Evolutionary conservation across 2,797 vertebrate species (phyloP).

Genomic region (Lacerta viridis): DNA sequence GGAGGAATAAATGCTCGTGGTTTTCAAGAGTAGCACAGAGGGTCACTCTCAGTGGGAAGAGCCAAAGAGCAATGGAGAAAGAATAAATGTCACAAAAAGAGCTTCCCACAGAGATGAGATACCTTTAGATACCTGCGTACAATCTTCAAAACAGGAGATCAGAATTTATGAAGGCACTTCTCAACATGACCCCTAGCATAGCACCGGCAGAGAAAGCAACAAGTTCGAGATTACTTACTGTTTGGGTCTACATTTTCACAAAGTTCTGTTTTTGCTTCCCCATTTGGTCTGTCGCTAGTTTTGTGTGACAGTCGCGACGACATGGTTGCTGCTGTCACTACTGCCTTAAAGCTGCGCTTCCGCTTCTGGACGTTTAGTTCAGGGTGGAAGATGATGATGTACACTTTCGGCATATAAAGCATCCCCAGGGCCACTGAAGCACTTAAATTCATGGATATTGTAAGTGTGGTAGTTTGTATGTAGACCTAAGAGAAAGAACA

Average conservation of each 20-base stretch:
- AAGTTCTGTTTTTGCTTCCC: slow-evolving; percentile 97
- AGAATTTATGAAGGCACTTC: rapidly evolving
- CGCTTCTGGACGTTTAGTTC: slow-evolving; percentile 98
- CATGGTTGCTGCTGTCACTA: slow-evolving; percentile 98
- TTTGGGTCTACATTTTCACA: slow-evolving; percentile 93
- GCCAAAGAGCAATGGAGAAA: background rate
- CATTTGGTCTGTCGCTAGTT: slow-evolving; percentile 95
- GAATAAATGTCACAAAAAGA: slow-evolving; percentile 4
- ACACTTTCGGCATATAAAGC: slow-evolving; percentile 99
- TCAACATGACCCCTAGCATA: background rate
- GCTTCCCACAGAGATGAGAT: background rate
- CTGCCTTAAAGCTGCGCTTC: slow-evolving; percentile 98
- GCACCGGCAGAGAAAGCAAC: background rate
- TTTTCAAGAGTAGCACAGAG: background rate
- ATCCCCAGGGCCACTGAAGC: slow-evolving; percentile 98
- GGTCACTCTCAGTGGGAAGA: background rate
- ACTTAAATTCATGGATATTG: slow-evolving; percentile 99
- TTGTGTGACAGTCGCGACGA: slow-evolving; percentile 96
- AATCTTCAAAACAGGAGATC: background rate
- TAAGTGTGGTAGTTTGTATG: slow-evolving; percentile 98
- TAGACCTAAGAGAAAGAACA: slow-evolving; percentile 90
- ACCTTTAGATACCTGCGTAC: background rate
- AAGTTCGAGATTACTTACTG: slow-evolving; percentile 84
- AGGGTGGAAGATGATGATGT: slow-evolving; percentile 99
- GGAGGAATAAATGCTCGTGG: slow-evolving; percentile 6